Evolutionary conservation across 2,888 invertebrate genomes (phyloP), one percentile per base, ranked within the genome.

Genomic region (Drosophila neutralis): DNA sequence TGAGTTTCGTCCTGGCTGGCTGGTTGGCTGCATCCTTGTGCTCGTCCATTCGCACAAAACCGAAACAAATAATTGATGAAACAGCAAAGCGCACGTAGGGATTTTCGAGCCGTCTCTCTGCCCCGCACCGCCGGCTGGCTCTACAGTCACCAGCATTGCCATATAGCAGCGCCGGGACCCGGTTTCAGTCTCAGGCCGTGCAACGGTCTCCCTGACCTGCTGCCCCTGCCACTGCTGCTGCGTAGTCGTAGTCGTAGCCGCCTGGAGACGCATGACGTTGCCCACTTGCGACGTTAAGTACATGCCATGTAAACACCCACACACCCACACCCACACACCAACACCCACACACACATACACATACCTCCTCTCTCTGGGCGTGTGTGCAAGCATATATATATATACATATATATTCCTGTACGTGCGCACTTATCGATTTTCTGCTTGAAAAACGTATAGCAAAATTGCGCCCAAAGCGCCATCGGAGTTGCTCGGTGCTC

Each of bases 51-150:
- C 82, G 82, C 88, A 86, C 88, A 85, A 85, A 87, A 85, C 83
- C 85, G 83, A 81, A 89, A 89, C 90, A 90, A 83, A 89, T 89
- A 89, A 89, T 89, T 89, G 89, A 89, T 89, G 89, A 89, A 90
- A 89, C 82, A 87, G 89, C 89, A 87, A 89, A 88, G 90, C 85
- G 80, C 90, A 87, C 89, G 88, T 90, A 82, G 90, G 89, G 90
- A 90, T 87, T 89, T 85, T 78, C 68, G 60, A 69, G 82, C 74
- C 80, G 69, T 78, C 73, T 68, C 67, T 24, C 66, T 53, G 18
- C 8, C 38, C 36, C 54, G 18, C 27, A 0, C 27, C 10, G 1
- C n/a, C 6, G 21, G 2, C 10, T 1, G 24, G 10, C 27, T 27
- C 10, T 38, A 24, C 11, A 11, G 36, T 8, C 35, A 0, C 15